Evolutionary conservation across 2,797 vertebrate genomes (phyloP), one percentile per base, ranked within the genome.

Genomic region (Urophycis tenuis): DNA sequence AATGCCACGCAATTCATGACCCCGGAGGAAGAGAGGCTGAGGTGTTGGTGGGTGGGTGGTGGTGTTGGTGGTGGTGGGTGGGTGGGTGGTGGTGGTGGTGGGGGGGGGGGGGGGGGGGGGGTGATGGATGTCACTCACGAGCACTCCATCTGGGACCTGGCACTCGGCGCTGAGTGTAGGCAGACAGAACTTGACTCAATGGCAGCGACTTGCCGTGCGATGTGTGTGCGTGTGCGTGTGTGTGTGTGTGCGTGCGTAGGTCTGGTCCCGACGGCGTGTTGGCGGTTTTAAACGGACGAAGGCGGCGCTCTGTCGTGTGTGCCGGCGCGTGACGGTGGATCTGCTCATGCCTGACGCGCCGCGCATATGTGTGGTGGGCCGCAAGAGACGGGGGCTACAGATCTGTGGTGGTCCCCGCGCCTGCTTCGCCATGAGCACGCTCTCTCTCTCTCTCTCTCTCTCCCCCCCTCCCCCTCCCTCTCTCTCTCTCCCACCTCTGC

Each of bases 261-360:
- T n/a, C n/a, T n/a, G n/a, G n/a, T n/a, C n/a, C n/a, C 0, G 45
- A 53, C 7, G 45, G 45, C 5, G 45, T 22, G 45, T 2, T 11
- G 85, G 75, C 49, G 74, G n/a, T n/a, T 85, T 82, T 75, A 36
- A 85, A 80, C 86, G 88, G n/a, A 64, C 3, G 53, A n/a, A 64
- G 53, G 53, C 29, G 53, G 53, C 3, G 49, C 2, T 19, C 19
- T 22, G 49, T 53, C 10, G 53, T 64, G 53, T n/a, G 53, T 19
- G n/a, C n/a, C 1, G 6, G 53, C n/a, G 29, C 88, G 82, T 87
- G 89, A 88, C 80, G 83, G 74, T 79, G n/a, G 84, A 86, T 82
- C 83, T 80, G 82, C 82, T 78, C 75, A 6, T 67, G 74, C 2
- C 88, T 14, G 78, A 25, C 85, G 86, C 81, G 84, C 82, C 75